These are phyloP conservation scores for Ophthalmolycus amberensis DNA, from an alignment of 2,113 vertebrate species.

Conservation along the genomic window DNA sequence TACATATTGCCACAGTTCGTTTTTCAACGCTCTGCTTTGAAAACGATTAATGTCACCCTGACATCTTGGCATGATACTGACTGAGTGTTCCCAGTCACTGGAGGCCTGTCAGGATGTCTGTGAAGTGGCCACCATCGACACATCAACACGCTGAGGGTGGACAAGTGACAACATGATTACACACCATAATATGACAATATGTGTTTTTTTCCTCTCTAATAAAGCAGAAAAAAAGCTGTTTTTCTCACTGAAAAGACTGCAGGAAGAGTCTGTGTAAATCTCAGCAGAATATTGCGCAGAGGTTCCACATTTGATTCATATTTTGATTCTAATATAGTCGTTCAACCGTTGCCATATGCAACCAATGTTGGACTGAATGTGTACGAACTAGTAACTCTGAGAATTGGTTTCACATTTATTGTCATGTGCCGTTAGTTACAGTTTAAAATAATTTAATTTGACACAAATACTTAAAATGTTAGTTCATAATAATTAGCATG, in stretches of 20 bases:
- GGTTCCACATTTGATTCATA: not conserved
- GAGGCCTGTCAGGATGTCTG: conserved; percentile 1
- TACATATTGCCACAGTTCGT: not conserved
- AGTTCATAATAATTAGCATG: conserved; percentile 1
- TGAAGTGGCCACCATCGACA: conserved; percentile 1
- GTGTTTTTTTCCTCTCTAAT: not conserved
- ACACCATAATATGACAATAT: not conserved
- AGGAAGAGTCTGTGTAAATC: not conserved
- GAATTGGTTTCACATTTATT: not conserved
- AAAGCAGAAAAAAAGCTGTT: not conserved
- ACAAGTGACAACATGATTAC: conserved; percentile 23
- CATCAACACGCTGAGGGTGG: not conserved
- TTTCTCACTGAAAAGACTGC: not conserved
- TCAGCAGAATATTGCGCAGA: not conserved
- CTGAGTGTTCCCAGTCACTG: not conserved
- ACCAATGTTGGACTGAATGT: not conserved
- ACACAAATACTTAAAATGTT: conserved; percentile 5
- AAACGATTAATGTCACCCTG: not conserved
- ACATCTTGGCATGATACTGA: conserved; percentile 4
- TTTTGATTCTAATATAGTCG: not conserved
- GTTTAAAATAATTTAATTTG: conserved; percentile 11
- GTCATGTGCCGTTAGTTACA: not conserved
- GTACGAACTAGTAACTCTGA: not conserved
- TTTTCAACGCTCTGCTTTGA: not conserved
- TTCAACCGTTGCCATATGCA: not conserved